Evolutionary conservation across 2,113 vertebrate species (phyloP).

Genomic region (Lepisosteus oculatus): DNA sequence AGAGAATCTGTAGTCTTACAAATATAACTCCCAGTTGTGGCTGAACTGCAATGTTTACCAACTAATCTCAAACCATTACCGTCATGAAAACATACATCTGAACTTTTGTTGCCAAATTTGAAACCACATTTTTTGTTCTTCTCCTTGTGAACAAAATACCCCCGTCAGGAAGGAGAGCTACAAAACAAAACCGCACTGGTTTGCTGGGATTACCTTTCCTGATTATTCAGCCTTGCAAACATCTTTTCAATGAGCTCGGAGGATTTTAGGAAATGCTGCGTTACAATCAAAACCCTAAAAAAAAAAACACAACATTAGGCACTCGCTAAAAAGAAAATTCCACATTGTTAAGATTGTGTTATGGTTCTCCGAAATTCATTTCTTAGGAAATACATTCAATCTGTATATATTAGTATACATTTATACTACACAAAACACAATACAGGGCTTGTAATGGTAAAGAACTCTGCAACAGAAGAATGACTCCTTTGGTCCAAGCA

Average conservation of each 20-base stretch:
- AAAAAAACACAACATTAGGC: conserved; percentile 26
- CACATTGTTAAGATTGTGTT: background rate
- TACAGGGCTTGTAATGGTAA: background rate
- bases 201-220: conserved; percentile 79
- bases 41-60: conserved; percentile 62
- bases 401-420: too few species aligned
- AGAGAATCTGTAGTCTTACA: background rate
- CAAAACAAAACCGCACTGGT: conserved; percentile 44
- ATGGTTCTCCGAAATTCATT: background rate
- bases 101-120: conserved; percentile 6
- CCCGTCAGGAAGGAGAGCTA: background rate
- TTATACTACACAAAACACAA: too few species aligned
- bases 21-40: conserved; percentile 49
- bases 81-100: conserved; percentile 56
- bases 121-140: conserved; percentile 9
- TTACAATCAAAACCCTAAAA: conserved; percentile 82
- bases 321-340: background rate
- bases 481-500: background rate
- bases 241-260: conserved; percentile 75
- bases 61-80: conserved; percentile 68
- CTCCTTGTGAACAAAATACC: background rate
- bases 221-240: conserved; percentile 78
- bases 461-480: background rate
- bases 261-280: conserved; percentile 84
- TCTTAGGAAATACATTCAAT: too few species aligned